phyloP scores from a whole-genome alignment of 2,113 vertebrate genomes.

The Elaphurus davidianus region DNA sequence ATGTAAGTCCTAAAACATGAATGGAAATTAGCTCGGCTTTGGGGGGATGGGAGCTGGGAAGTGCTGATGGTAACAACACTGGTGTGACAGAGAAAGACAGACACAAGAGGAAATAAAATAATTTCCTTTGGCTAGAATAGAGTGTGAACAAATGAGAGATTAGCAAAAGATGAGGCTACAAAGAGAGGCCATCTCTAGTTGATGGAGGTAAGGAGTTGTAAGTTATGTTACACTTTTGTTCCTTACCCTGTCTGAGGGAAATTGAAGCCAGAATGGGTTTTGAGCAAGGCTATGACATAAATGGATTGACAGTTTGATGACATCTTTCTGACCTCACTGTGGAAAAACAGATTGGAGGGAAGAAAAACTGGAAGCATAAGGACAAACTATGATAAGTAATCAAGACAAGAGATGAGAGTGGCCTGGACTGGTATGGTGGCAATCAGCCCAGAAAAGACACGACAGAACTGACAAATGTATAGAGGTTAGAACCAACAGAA shows the following conservation, averaged over 20 bases:
- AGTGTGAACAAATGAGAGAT: neutral
- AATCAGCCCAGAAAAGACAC: neutral
- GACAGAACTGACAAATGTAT: neutral
- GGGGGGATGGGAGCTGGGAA: rapidly evolving
- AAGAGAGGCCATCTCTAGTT: neutral
- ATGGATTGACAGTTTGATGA: neutral
- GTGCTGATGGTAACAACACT: neutral
- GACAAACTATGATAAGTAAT: neutral
- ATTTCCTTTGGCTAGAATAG: neutral
- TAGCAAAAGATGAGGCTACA: neutral
- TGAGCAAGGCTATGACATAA: neutral
- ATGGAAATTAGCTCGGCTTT: neutral
- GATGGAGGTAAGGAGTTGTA: neutral
- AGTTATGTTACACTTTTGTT: neutral
- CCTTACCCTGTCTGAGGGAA: neutral
- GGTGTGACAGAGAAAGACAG: neutral
- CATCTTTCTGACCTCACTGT: neutral
- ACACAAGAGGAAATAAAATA: neutral
- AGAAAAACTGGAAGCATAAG: neutral
- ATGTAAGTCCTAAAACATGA: neutral
- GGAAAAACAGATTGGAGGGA: neutral
- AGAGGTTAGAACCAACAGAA: neutral
- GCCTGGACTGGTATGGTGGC: too few relatives aligned
- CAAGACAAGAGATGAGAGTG: neutral
- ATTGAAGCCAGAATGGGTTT: neutral